phyloP scores from a whole-genome alignment of 2,113 vertebrate species.

The Mellivora capensis region DNA sequence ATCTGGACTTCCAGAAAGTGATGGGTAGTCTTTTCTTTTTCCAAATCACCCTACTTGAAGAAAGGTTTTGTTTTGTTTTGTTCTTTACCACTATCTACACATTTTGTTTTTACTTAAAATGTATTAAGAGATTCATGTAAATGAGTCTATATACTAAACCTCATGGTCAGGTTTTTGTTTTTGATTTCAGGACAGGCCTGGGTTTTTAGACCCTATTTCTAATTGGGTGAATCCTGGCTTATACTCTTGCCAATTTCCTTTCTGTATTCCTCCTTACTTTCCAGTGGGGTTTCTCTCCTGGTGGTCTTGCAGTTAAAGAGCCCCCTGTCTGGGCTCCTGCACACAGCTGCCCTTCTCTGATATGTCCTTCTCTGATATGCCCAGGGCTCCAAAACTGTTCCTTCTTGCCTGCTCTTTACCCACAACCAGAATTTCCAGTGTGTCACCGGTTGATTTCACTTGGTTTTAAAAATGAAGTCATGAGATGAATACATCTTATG shows the following conservation, averaged over 20 bases:
- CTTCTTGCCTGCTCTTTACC: background rate
- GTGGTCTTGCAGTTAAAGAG: accelerated
- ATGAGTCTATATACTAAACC: background rate
- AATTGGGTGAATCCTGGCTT: background rate
- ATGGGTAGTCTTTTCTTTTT: background rate
- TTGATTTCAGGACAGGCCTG: background rate
- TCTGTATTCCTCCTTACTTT: background rate
- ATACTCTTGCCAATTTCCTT: background rate
- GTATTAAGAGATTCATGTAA: background rate
- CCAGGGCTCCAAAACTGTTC: background rate
- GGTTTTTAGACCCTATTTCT: background rate
- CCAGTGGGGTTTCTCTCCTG: background rate
- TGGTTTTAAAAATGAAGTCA: background rate
- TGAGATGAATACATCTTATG: background rate
- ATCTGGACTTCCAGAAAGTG: background rate
- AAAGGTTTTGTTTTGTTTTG: background rate
- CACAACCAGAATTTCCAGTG: background rate
- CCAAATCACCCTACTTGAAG: background rate
- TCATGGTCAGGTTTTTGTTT: background rate
- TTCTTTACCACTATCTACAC: background rate
- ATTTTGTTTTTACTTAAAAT: background rate
- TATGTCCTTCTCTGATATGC: background rate
- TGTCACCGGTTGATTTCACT: background rate
- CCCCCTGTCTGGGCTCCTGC: background rate
- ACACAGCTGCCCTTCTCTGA: accelerated